phyloP scores from a whole-genome alignment of 2,888 invertebrate species.

The Eupithecia abbreviata region DNA sequence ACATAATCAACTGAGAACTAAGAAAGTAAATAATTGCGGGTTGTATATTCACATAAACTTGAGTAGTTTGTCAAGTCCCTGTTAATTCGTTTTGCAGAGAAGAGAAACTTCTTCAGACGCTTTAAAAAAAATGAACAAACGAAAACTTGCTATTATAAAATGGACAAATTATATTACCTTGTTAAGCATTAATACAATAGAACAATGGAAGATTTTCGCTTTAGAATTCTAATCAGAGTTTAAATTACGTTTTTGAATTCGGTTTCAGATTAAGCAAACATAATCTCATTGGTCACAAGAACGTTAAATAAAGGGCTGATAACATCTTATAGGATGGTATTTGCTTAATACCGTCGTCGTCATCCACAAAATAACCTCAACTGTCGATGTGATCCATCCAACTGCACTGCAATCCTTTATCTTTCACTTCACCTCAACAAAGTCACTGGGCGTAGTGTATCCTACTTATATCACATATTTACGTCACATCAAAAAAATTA shows the following conservation, averaged over 20 bases:
- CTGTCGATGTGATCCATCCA: constrained; percentile 36
- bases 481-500: constrained; percentile 45
- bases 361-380: constrained; percentile 42
- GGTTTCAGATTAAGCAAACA: background rate
- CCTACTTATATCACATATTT: constrained; percentile 38
- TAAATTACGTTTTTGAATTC: background rate
- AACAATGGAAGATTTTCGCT: constrained; percentile 3
- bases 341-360: constrained; percentile 17
- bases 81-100: background rate
- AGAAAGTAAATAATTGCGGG: background rate
- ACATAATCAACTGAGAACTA: background rate
- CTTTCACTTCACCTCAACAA: constrained; percentile 57
- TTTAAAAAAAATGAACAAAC: background rate
- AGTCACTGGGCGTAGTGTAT: constrained; percentile 18
- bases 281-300: background rate
- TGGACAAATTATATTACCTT: background rate
- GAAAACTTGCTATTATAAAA: background rate
- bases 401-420: constrained; percentile 69
- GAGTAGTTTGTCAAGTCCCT: background rate
- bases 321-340: background rate
- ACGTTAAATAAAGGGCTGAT: background rate
- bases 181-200: background rate
- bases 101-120: background rate
- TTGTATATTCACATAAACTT: constrained; percentile 2
- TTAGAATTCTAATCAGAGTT: background rate